Evolutionary conservation across 2,888 invertebrate species (phyloP).

Genomic region (Andrena chrysosceles): DNA sequence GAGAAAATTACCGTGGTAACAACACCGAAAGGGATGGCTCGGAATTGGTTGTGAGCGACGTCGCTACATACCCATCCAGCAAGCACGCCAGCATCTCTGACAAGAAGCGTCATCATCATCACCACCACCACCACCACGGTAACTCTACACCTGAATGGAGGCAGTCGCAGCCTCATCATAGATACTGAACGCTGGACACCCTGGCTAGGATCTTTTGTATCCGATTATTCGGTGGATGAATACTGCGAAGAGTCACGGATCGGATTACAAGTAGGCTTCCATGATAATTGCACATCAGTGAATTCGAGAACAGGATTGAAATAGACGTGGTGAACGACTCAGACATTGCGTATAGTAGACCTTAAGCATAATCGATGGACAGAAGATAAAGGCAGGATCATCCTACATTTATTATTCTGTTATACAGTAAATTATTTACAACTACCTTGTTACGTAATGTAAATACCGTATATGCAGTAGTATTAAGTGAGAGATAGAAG

Average conservation of each 20-base stretch:
- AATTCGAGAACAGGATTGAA: slow-evolving; percentile 1
- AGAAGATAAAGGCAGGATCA: slow-evolving; percentile 28
- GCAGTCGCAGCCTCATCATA: slow-evolving; percentile 86
- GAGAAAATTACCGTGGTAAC: slow-evolving; percentile 82
- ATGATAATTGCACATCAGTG: slow-evolving; percentile 10
- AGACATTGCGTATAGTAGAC: slow-evolving; percentile 26
- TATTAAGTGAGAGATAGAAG: slow-evolving; percentile 48
- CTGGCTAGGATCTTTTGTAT: slow-evolving; percentile 11
- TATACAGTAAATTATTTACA: slow-evolving; percentile 75
- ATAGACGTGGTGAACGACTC: slow-evolving; percentile 33
- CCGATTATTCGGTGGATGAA: slow-evolving; percentile 23
- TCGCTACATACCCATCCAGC: slow-evolving; percentile 84
- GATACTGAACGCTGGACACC: slow-evolving; percentile 82
- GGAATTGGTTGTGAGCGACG: slow-evolving; percentile 91
- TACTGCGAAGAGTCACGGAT: slow-evolving; percentile 20
- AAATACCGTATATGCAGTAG: slow-evolving; percentile 63
- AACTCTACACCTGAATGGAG: slow-evolving; percentile 87
- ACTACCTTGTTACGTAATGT: slow-evolving; percentile 68
- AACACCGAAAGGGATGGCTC: slow-evolving; percentile 88
- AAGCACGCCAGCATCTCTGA: slow-evolving; percentile 85
- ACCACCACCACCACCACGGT: slow-evolving; percentile 88
- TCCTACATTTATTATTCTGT: slow-evolving; percentile 58
- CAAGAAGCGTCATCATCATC: slow-evolving; percentile 91
- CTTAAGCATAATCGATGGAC: slow-evolving; percentile 36
- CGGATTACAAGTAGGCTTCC: slow-evolving; percentile 21